Evolutionary conservation across 2,113 vertebrate genomes (phyloP), one percentile per base, ranked within the genome.

Genomic region (Gymnogyps californianus): DNA sequence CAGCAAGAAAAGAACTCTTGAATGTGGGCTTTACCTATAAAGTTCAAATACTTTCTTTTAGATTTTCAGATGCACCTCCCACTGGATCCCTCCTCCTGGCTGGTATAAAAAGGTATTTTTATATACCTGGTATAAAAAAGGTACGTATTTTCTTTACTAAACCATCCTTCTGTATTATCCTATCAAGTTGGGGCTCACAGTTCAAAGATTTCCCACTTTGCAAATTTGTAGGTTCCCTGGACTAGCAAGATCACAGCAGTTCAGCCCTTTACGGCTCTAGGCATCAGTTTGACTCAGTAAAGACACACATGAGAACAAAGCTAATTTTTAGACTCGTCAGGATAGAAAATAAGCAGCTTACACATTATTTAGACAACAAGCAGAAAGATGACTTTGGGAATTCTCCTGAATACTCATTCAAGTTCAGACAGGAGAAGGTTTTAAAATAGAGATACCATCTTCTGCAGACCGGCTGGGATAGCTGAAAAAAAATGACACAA

Each of bases 71-170:
- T 16, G 18, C 18, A 44, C 5, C 21, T 67, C 65, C 13, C 29
- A 32, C 13, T 9, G 12, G 18, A 40, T 75, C 40, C 44, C 36
- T 67, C 31, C 38, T 67, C n/a, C 32, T 22, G 18, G 2, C 18
- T 55, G 25, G 4, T n/a, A 2, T 2, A 55, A 57, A 52, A 71
- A 65, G 11, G 6, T 42, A 26, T 24, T 77, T 79, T 89, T 38
- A 42, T 21, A 54, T 1, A 57, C 2, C 25, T 26, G 21, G 16
- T 15, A 38, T 38, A 11, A 34, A 82, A 38, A 57, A 61, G 2
- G 2, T 20, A 29, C 0, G 0, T 22, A 2, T 46, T 72, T 83
- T 62, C 57, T 40, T 77, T 34, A 36, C 10, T 59, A 54, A 80
- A 25, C 11, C 18, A n/a, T 51, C 42, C 67, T 54, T 34, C 40